Evolutionary conservation across 2,888 invertebrate genomes (phyloP), one percentile per base, ranked within the genome.

Genomic region (Drosophila neotestacea): DNA sequence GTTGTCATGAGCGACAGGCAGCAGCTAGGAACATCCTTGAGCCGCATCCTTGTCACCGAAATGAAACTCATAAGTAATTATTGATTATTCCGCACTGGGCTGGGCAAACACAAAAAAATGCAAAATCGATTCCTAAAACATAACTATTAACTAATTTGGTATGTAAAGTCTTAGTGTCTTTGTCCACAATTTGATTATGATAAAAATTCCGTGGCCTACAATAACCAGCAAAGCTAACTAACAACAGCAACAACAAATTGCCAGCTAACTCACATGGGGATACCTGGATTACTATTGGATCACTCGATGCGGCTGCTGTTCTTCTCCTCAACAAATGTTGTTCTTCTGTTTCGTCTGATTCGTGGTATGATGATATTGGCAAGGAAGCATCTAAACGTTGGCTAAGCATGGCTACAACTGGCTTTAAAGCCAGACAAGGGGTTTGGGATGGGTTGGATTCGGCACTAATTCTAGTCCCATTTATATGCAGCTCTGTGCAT

Each of bases 61-160:
- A 79, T 79, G 69, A 66, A 76, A 88, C 91, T 91, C 91, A 91
- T 91, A 91, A 91, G 74, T 71, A 81, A 60, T 52, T 55, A 41
- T 65, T 46, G 46, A 65, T 39, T 28, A 70, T 16, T 59, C 73
- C 84, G 71, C 65, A 77, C 73, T 67, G 44, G 56, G 56, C 54
- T 52, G 67, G 71, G 76, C 69, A 62, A 79, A 74, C 66, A 71
- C 52, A 84, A 81, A 63, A 71, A 70, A 87, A 83, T 83, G 64
- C 70, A 66, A 79, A 71, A 60, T 44, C 52, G 44, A 71, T 81
- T 58, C 79, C 81, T 82, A 84, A 81, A 88, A 77, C 82, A 82
- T 79, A 78, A 84, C 83, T 88, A 85, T 85, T 73, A 85, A 82
- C 89, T 86, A 88, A 89, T 89, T 89, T 85, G 81, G 85, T 90